These are phyloP conservation scores for Drosophila nebulosa DNA, from an alignment of 1,140 invertebrate species.

Conservation along the genomic window DNA sequence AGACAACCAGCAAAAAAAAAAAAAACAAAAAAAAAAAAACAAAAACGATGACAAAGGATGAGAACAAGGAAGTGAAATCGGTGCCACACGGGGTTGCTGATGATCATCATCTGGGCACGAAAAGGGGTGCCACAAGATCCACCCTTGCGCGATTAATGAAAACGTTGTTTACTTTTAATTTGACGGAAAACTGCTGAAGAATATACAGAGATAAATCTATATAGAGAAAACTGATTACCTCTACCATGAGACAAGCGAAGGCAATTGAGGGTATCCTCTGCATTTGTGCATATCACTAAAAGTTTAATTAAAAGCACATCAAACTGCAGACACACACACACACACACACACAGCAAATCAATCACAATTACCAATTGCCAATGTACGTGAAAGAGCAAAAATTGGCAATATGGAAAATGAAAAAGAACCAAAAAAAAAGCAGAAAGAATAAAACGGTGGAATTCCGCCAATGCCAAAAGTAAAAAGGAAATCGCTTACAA, in stretches of 20 bases:
- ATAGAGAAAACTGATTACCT: conserved; percentile 21
- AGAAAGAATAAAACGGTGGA: conserved; percentile 14
- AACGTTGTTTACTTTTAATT: conserved; percentile 69
- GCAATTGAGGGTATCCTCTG: not conserved
- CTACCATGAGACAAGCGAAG: conserved; percentile 8
- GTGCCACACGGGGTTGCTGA: conserved; percentile 17
- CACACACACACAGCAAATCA: conserved; percentile 60
- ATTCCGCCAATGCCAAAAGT: conserved; percentile 2
- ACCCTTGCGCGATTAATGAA: conserved; percentile 41
- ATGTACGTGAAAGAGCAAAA: conserved; percentile 29
- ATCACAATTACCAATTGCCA: conserved; percentile 59
- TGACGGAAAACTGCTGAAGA: conserved; percentile 39
- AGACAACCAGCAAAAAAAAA: conserved; percentile 31
- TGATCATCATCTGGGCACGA: not conserved
- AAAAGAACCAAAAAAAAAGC: conserved; percentile 42
- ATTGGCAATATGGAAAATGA: conserved; percentile 48
- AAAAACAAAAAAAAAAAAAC: too few relatives aligned
- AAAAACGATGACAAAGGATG: conserved; percentile 21
- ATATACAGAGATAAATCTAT: not conserved
- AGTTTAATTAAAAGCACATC: conserved; percentile 74
- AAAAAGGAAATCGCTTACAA: conserved; percentile 16
- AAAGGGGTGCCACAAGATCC: conserved; percentile 12
- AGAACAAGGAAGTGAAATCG: conserved; percentile 38
- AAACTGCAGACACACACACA: conserved; percentile 50
- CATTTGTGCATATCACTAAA: conserved; percentile 63